Percentiles rank a stretch among this genome's conserved stretches.
These are phyloP conservation scores for Polyodon spathula DNA, from an alignment of 2,113 vertebrate genomes.

Conservation along the genomic window DNA sequence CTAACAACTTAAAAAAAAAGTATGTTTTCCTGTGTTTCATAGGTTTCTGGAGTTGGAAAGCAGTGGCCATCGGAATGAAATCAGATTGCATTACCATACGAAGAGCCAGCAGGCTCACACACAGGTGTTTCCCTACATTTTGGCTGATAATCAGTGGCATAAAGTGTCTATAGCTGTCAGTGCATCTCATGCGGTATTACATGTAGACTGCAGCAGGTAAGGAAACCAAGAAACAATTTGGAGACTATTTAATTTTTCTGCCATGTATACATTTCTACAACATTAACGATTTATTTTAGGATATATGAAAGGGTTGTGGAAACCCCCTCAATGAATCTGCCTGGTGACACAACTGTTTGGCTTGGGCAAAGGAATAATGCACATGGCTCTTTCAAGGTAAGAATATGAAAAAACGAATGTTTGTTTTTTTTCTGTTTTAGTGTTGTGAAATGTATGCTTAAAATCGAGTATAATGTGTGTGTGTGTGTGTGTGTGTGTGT, in stretches of 20 bases:
- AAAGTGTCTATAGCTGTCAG: slow-evolving; percentile 86
- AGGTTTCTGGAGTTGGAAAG: slow-evolving; percentile 95
- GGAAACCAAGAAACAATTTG: slow-evolving; percentile 11
- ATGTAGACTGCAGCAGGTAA: slow-evolving; percentile 94
- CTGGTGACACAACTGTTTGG: slow-evolving; percentile 81
- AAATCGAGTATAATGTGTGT: too few relatives aligned
- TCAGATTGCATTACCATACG: slow-evolving; percentile 86
- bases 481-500: too few relatives aligned
- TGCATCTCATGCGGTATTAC: slow-evolving; percentile 84
- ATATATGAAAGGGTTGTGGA: slow-evolving; percentile 95
- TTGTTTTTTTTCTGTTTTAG: too few relatives aligned
- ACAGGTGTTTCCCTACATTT: slow-evolving; percentile 88
- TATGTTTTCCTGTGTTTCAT: slow-evolving; percentile 6
- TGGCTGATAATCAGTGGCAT: slow-evolving; percentile 95
- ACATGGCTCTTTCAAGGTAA: slow-evolving; percentile 93
- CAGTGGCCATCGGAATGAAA: slow-evolving; percentile 89
- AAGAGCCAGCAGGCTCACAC: slow-evolving; percentile 76
- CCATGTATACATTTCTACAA: too few relatives aligned
- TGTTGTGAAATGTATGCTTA: too few relatives aligned
- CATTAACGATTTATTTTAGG: slow-evolving; percentile 44
- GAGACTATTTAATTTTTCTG: neutral
- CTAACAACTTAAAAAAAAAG: neutral
- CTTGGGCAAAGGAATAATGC: slow-evolving; percentile 88
- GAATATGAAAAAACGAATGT: neutral
- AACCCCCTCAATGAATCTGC: slow-evolving; percentile 80